A percentile compares a stretch with the other conserved stretches of the same genome.
These are phyloP conservation scores for Mobula birostris DNA, from an alignment of 2,113 vertebrate genomes.

Conservation along the genomic window DNA sequence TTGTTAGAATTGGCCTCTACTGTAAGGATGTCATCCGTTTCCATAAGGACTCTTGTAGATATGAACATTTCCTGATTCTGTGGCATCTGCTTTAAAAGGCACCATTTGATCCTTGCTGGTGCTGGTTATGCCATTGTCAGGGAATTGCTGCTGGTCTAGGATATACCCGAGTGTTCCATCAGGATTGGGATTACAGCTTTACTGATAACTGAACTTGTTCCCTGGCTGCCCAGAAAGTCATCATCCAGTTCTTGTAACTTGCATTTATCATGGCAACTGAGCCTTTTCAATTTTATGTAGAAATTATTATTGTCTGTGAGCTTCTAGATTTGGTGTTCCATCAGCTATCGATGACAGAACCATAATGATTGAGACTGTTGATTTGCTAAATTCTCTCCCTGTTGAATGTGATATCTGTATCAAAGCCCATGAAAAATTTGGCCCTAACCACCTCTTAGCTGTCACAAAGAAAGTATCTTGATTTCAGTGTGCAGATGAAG, in stretches of 20 bases:
- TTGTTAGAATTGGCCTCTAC: neutral
- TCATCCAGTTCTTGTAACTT: neutral
- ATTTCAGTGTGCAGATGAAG: neutral
- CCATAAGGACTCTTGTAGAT: neutral
- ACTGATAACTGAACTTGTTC: neutral
- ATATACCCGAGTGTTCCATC: neutral
- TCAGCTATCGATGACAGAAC: neutral
- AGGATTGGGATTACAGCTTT: neutral
- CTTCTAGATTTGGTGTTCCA: neutral
- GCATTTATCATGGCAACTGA: neutral
- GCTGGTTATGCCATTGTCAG: neutral
- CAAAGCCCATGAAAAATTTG: neutral
- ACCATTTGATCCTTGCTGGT: neutral
- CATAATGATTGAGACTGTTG: neutral
- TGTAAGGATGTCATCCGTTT: neutral
- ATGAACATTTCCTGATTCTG: neutral
- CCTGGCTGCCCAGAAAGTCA: neutral
- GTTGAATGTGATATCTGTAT: neutral
- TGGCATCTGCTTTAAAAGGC: neutral
- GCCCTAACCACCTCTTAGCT: neutral
- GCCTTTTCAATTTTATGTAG: neutral
- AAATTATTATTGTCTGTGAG: neutral
- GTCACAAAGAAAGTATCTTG: neutral
- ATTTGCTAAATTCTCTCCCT: neutral
- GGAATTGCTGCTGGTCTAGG: neutral